These are phyloP conservation scores for Limanda limanda DNA, from an alignment of 2,113 vertebrate genomes.

Conservation along the genomic window DNA sequence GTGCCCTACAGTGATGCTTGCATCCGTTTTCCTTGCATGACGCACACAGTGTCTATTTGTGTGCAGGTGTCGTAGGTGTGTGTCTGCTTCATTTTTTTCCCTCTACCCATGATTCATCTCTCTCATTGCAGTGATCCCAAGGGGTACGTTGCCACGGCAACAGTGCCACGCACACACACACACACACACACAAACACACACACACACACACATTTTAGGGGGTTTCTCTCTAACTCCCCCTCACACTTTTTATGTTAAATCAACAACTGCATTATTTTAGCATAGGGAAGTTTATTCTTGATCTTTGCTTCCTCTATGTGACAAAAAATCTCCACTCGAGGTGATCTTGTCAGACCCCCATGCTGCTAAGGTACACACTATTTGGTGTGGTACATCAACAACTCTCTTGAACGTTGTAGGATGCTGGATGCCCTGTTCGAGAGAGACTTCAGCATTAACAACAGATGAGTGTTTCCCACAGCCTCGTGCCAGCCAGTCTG, in stretches of 20 bases:
- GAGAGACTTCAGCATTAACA: too few species aligned
- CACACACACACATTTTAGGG: neutral
- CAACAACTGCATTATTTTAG: too few species aligned
- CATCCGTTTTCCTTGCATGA: neutral
- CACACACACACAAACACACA: conserved; percentile 9
- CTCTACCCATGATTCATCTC: neutral
- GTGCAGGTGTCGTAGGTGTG: neutral
- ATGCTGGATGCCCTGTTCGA: too few species aligned
- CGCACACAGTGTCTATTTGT: neutral
- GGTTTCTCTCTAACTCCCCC: neutral
- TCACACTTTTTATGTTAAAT: too few species aligned
- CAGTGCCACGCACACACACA: too few species aligned
- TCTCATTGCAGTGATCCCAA: conserved; percentile 18
- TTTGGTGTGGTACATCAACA: neutral
- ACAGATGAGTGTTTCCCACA: too few species aligned
- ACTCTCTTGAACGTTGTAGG: too few species aligned
- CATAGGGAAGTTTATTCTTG: too few species aligned
- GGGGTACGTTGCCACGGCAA: conserved; percentile 54
- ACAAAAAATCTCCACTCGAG: neutral
- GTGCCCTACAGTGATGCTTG: neutral
- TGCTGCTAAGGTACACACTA: neutral
- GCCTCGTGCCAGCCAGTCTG: too few species aligned
- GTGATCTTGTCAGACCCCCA: too few species aligned
- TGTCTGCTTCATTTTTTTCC: conserved; percentile 4
- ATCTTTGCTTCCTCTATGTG: neutral